Conservation (phyloP, 2,888 invertebrate species). For the Eremobia ochroleuca region DNA sequence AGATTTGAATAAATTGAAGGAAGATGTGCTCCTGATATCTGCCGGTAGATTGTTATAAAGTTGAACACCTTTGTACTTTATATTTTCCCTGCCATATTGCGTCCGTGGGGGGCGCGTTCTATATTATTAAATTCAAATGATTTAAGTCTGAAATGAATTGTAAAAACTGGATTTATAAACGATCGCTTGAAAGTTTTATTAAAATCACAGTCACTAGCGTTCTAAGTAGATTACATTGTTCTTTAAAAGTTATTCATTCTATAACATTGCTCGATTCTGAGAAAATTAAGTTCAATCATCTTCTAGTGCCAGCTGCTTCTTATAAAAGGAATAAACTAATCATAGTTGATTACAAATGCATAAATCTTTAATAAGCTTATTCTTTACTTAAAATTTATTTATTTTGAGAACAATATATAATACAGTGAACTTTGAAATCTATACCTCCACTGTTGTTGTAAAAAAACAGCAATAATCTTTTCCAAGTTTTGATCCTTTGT, state of each 20-base stretch:
- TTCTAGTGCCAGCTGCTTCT: constrained; percentile 11
- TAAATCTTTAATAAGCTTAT: constrained; percentile 8
- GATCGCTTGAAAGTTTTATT: constrained; percentile 14
- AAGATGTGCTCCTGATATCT: too few relatives aligned
- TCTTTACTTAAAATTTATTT: neutral
- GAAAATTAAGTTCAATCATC: constrained; percentile 12
- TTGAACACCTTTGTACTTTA: too few relatives aligned
- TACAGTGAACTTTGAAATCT: neutral
- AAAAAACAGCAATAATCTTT: neutral
- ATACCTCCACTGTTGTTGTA: neutral
- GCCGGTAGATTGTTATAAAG: too few relatives aligned
- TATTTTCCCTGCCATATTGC: too few relatives aligned
- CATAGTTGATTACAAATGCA: neutral
- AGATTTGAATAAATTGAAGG: too few relatives aligned
- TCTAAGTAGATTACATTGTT: neutral
- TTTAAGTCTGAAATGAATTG: neutral
- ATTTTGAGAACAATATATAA: neutral
- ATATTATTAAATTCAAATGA: neutral
- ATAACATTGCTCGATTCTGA: neutral
- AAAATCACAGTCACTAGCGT: neutral
- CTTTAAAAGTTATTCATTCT: constrained; percentile 10
- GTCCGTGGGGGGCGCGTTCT: too few relatives aligned
- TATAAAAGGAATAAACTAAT: constrained; percentile 11
- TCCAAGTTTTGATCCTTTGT: neutral
- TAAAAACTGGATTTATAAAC: neutral